Percentiles rank a stretch among this genome's conserved stretches.
Conservation (phyloP, 2,888 invertebrate species). For the Cephus nigrinus region DNA sequence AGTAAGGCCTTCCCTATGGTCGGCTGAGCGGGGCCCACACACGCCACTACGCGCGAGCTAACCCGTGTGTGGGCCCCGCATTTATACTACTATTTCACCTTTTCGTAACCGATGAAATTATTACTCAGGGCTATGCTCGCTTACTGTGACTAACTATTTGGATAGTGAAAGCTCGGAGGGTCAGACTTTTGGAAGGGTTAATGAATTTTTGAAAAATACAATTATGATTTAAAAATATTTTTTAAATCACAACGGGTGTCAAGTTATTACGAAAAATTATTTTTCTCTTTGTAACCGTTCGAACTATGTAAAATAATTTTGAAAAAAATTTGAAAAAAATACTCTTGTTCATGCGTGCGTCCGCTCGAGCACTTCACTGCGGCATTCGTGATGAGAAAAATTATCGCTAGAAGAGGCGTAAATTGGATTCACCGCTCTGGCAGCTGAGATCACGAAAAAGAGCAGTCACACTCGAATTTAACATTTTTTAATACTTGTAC, state of each 20-base stretch:
- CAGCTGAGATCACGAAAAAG: conserved; percentile 25
- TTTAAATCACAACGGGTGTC: too few species aligned
- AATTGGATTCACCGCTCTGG: conserved; percentile 16
- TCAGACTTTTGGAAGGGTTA: not conserved
- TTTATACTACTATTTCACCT: conserved; percentile 49
- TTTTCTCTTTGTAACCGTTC: too few species aligned
- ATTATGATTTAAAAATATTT: too few species aligned
- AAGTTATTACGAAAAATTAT: too few species aligned
- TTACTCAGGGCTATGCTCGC: conserved; percentile 55
- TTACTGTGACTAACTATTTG: conserved; percentile 50
- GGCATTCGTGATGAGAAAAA: conserved; percentile 12
- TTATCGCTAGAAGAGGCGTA: conserved; percentile 19
- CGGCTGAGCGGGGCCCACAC: conserved; percentile 43
- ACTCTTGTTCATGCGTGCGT: not conserved
- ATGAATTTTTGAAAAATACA: not conserved
- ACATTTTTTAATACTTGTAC: conserved; percentile 36
- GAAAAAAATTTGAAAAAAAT: not conserved
- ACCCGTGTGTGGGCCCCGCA: conserved; percentile 47
- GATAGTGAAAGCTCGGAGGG: not conserved
- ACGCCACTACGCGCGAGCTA: conserved; percentile 15
- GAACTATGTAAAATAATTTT: too few species aligned
- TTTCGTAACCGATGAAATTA: conserved; percentile 53
- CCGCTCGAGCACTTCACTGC: not conserved
- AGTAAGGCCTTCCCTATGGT: conserved; percentile 35
- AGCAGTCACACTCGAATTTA: conserved; percentile 28